Conservation (phyloP, 2,113 vertebrate species). For the Corythaeola cristata region DNA sequence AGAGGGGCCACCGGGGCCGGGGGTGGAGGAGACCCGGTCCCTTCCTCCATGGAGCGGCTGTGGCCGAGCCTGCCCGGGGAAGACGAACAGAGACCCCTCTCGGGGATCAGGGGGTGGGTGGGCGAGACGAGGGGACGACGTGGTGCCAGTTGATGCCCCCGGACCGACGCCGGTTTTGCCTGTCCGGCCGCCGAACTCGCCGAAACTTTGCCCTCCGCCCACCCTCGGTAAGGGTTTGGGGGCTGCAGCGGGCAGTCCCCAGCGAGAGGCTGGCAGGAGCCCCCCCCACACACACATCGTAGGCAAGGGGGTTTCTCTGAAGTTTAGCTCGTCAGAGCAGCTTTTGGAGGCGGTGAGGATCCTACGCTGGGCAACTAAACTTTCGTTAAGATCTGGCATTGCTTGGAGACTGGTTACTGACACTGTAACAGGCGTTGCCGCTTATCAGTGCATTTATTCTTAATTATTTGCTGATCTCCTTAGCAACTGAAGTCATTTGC, state of each 20-base stretch:
- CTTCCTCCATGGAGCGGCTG: background rate
- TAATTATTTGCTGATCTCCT: conserved; percentile 58
- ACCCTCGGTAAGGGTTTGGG: background rate
- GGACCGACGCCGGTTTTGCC: background rate
- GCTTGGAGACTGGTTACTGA: background rate
- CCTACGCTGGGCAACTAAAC: conserved; percentile 31
- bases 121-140: background rate
- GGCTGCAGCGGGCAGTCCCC: background rate
- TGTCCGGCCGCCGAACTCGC: background rate
- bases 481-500: conserved; percentile 52
- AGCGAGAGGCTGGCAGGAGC: background rate
- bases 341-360: background rate
- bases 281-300: accelerated
- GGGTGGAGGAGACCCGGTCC: background rate
- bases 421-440: background rate
- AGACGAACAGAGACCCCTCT: too few species aligned
- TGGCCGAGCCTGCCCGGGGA: background rate
- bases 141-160: background rate
- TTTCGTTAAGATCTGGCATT: background rate
- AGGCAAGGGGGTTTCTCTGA: background rate
- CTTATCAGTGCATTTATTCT: background rate
- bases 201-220: background rate
- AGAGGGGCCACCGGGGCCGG: background rate
- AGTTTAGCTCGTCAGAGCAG: background rate
- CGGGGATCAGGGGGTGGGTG: background rate